Base-by-base conservation (phyloP, 2,113 vertebrate genomes). In the Hipposideros armiger region DNA sequence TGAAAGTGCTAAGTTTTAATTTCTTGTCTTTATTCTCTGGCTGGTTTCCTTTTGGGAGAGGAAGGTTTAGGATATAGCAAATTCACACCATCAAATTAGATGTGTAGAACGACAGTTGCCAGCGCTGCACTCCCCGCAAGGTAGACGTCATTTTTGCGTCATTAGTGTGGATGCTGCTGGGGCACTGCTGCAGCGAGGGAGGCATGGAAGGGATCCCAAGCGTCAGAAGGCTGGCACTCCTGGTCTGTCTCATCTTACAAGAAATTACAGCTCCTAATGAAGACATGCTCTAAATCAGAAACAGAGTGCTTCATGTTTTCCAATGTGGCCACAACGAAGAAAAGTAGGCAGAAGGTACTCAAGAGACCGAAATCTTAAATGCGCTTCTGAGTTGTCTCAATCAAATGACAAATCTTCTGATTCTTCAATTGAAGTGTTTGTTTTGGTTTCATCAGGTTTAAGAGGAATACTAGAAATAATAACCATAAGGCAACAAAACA, bases 391-490 rank as follows among this genome's bases (percentile, higher is more conserved):
- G 52, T 28, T 56, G 45, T 74, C 66, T 74, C 56, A 42, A 74
- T 81, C 45, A 72, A 88, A 87, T 64, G 36, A 83, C 26, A 86
- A 78, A 67, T 62, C 16, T 36, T 82, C 40, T 32, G 20, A 89
- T 42, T 83, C 64, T 94, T 86, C 22, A 32, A 26, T 73, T 86
- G 62, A 85, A 52, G 19, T 32, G 0, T 72, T 80, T 97, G 28
- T 84, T 95, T 80, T 82, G 52, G 30, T 66, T 80, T 90, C 17
- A 40, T 4, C 13, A 77, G 56, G 7, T 52, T 77, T 58, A 28
- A 87, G 69, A 90, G 30, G 40, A 76, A 66, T 45, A 72, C 8
- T 24, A 81, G 58, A 95, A 83, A 70, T 80, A 93, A 88, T 56
- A 87, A 85, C 7, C 3, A 0, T 42, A 66, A 95, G 30, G 56